These are phyloP conservation scores for Oophaga pumilio DNA, from an alignment of 2,113 vertebrate genomes.

Conservation along the genomic window DNA sequence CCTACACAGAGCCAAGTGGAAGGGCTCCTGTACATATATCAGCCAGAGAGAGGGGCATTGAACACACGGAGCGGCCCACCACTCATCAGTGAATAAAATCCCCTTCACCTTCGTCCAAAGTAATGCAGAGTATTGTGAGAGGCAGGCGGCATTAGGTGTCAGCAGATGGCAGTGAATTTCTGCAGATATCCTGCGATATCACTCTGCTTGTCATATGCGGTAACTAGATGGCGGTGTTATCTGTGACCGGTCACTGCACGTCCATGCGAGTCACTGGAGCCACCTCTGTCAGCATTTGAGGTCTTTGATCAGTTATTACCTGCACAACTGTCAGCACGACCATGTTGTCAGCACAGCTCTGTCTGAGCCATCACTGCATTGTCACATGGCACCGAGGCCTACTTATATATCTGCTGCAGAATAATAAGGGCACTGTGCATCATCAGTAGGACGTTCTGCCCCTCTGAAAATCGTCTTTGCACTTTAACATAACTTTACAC, in stretches of 20 bases:
- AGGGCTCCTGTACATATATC: background rate
- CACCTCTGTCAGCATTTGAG: background rate
- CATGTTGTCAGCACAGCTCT: background rate
- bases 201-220: background rate
- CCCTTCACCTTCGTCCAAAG: constrained; percentile 16
- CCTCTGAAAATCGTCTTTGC: too few species aligned
- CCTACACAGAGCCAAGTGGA: background rate
- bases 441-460: too few species aligned
- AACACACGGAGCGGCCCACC: background rate
- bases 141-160: background rate
- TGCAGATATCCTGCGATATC: background rate
- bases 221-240: background rate
- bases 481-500: too few species aligned
- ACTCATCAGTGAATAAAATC: background rate
- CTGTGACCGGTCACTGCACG: background rate
- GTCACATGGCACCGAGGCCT: background rate
- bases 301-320: background rate
- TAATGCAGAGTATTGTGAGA: background rate
- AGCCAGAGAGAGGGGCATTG: background rate
- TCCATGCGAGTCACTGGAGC: background rate
- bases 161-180: background rate
- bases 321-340: background rate
- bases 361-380: background rate
- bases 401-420: background rate
- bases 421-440: background rate